These are phyloP conservation scores for Macropodus opercularis DNA, from an alignment of 2,797 vertebrate genomes.

Conservation along the genomic window DNA sequence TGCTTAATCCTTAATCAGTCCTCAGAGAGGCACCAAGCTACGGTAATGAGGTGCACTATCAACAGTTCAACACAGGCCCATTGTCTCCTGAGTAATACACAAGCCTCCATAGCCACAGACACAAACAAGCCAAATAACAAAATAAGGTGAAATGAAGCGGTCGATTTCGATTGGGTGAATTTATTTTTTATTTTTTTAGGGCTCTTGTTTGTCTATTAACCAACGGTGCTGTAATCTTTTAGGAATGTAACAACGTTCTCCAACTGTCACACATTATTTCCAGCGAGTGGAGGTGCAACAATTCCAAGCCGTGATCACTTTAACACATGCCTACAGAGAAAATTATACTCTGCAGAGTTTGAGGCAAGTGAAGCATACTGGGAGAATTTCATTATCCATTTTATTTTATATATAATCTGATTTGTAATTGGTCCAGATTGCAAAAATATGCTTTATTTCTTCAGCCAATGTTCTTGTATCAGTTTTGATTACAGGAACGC, in stretches of 20 bases:
- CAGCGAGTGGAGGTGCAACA: conserved; percentile 8
- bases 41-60: conserved; percentile 75
- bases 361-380: neutral
- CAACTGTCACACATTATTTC: conserved; percentile 27
- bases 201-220: conserved; percentile 30
- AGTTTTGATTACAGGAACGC: conserved; percentile 1
- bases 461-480: neutral
- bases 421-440: neutral
- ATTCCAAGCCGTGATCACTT: conserved; percentile 23
- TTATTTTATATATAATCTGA: neutral
- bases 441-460: neutral
- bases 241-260: conserved; percentile 16
- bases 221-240: conserved; percentile 16
- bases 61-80: conserved; percentile 65
- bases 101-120: conserved; percentile 48
- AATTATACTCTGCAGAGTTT: conserved; percentile 4
- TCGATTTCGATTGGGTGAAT: conserved; percentile 34
- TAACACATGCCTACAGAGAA: conserved; percentile 22
- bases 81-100: conserved; percentile 57
- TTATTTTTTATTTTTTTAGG: no score
- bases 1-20: conserved; percentile 78
- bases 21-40: conserved; percentile 66
- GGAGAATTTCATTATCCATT: neutral
- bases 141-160: conserved; percentile 45
- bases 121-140: conserved; percentile 50